Evolutionary conservation across 1,140 invertebrate genomes (phyloP).

Genomic region (Apis cerana): DNA sequence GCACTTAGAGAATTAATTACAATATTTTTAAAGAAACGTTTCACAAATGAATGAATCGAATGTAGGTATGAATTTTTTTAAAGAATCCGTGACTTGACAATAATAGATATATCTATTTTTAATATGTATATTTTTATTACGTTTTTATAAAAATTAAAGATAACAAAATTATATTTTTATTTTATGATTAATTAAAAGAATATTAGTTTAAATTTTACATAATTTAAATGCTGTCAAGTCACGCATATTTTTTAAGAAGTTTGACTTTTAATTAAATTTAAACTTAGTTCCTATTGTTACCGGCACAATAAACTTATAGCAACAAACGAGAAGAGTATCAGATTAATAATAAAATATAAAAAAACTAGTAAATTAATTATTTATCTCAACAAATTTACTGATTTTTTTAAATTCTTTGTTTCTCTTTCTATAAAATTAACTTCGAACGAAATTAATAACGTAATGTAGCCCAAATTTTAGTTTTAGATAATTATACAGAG

Average conservation of each 20-base stretch:
- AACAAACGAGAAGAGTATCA: slow-evolving; percentile 3
- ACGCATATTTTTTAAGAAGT: slow-evolving; percentile 13
- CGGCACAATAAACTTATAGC: slow-evolving; percentile 39
- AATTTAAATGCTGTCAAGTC: slow-evolving; percentile 19
- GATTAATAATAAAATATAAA: neutral
- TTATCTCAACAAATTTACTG: neutral
- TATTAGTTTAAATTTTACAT: neutral
- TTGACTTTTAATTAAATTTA: slow-evolving; percentile 40
- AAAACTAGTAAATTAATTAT: neutral
- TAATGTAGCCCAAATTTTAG: neutral
- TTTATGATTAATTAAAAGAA: neutral
- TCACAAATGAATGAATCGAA: neutral
- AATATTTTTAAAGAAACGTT: slow-evolving; percentile 1
- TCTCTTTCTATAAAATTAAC: neutral
- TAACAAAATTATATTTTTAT: neutral
- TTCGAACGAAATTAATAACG: neutral
- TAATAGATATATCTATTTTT: neutral
- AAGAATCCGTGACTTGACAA: slow-evolving; percentile 15
- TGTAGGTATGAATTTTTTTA: slow-evolving; percentile 9
- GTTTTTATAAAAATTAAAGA: neutral
- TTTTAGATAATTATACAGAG: neutral
- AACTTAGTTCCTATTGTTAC: slow-evolving; percentile 76
- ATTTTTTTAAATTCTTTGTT: neutral
- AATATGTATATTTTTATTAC: neutral
- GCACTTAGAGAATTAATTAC: neutral